Percentiles rank a stretch among this genome's conserved stretches.
Conservation (phyloP, 2,113 vertebrate genomes). For the Dryoscopus gambensis region DNA sequence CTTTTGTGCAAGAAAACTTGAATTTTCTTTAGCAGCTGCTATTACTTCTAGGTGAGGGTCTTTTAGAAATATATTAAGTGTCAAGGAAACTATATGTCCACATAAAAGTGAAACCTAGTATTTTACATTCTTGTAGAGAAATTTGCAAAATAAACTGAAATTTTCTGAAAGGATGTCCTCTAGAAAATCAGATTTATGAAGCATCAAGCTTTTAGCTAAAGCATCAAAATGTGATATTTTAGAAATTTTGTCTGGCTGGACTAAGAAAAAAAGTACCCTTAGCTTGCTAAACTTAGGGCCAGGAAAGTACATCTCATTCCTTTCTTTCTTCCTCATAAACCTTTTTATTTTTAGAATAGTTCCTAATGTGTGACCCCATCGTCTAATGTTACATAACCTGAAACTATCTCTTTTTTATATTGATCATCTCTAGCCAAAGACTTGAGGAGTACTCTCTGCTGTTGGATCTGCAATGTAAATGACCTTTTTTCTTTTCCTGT, state of each 20-base stretch:
- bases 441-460: background rate
- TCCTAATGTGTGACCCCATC: background rate
- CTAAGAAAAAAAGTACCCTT: background rate
- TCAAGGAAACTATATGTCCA: background rate
- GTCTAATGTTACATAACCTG: background rate
- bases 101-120: background rate
- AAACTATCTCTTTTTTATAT: background rate
- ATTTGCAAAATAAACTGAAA: background rate
- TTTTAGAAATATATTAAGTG: background rate
- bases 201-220: background rate
- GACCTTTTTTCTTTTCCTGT: background rate
- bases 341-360: background rate
- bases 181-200: background rate
- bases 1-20: background rate
- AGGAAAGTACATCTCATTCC: background rate
- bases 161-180: background rate
- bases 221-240: background rate
- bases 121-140: background rate
- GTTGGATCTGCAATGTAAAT: background rate
- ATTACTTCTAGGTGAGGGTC: background rate
- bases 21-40: background rate
- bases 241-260: background rate
- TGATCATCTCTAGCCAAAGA: background rate
- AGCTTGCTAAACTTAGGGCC: background rate
- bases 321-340: background rate